Percentiles rank a stretch among this genome's conserved stretches.
Evolutionary conservation across 2,888 invertebrate genomes (phyloP).

Genomic region (Leptopilina drosophilae): DNA sequence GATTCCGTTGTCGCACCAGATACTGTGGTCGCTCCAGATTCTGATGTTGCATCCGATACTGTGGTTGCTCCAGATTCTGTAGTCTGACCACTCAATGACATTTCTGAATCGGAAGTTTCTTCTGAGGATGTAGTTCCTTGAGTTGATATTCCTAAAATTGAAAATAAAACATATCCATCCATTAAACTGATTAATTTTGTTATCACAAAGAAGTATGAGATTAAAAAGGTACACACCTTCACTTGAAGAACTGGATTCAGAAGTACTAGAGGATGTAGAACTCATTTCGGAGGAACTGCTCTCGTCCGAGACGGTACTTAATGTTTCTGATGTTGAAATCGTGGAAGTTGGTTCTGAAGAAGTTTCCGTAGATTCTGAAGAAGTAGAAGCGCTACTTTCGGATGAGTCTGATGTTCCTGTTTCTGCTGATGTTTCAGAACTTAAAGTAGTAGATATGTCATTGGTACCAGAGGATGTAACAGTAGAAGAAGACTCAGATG

Average conservation of each 20-base stretch:
- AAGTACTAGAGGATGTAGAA: slow-evolving; percentile 47
- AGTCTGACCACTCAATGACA: slow-evolving; percentile 42
- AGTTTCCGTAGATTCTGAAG: slow-evolving; percentile 42
- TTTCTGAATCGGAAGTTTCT: slow-evolving; percentile 53
- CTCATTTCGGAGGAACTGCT: slow-evolving; percentile 54
- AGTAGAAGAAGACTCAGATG: slow-evolving; percentile 52
- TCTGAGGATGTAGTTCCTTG: slow-evolving; percentile 59
- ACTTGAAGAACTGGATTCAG: slow-evolving; percentile 48
- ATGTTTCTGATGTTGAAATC: slow-evolving; percentile 56
- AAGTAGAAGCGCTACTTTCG: slow-evolving; percentile 54
- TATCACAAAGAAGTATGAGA: not conserved
- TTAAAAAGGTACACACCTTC: slow-evolving; percentile 49
- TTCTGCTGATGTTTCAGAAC: slow-evolving; percentile 52
- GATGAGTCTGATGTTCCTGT: slow-evolving; percentile 58
- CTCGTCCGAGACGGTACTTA: slow-evolving; percentile 51
- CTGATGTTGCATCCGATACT: slow-evolving; percentile 47
- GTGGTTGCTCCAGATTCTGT: slow-evolving; percentile 50
- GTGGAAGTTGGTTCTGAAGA: slow-evolving; percentile 58
- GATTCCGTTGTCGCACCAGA: slow-evolving; percentile 49
- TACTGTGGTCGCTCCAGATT: slow-evolving; percentile 59
- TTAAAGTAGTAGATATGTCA: slow-evolving; percentile 49
- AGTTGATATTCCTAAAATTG: slow-evolving; percentile 50
- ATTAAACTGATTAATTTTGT: not conserved
- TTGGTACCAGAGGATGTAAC: slow-evolving; percentile 47
- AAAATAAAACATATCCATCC: slow-evolving; percentile 44